Evolutionary conservation across 23 tunicate species (phyloP).

Genomic region (Botrylloides violaceus): DNA sequence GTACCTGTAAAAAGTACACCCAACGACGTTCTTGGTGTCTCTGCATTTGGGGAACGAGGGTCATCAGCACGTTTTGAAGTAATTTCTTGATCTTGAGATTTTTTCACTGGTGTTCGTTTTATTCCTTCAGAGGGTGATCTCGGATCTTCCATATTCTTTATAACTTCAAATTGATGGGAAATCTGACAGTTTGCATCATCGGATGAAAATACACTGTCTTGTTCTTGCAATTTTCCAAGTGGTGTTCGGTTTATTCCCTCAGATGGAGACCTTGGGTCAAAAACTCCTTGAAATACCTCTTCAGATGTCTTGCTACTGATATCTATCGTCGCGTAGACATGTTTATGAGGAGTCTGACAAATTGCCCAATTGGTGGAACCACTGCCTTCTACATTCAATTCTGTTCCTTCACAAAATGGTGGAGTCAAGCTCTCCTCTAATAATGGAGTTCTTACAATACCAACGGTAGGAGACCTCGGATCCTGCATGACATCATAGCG

Average conservation of each 20-base stretch:
- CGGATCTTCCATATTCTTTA: slow-evolving; percentile 19
- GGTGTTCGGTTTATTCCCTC: slow-evolving; percentile 8
- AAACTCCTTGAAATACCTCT: no score
- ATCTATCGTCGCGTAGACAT: not conserved
- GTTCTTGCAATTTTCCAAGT: not conserved
- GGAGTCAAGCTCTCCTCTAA: not conserved
- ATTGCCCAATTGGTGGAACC: not conserved
- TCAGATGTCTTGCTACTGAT: not conserved
- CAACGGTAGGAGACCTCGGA: slow-evolving; percentile 10
- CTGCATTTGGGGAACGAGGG: no score
- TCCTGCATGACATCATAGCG: not conserved
- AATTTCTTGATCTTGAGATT: no score
- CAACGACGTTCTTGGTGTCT: no score
- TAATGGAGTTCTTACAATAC: slow-evolving; percentile 17
- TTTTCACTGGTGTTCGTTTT: slow-evolving; percentile 32
- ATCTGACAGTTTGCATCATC: not conserved
- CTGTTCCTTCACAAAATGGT: not conserved
- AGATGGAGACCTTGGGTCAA: slow-evolving; percentile 19
- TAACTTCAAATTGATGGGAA: no score
- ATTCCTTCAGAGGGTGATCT: slow-evolving; percentile 33
- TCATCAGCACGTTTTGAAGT: no score
- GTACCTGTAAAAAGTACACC: no score
- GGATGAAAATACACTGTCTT: no score
- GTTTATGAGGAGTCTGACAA: slow-evolving; percentile 6
- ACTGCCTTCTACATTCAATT: not conserved